phyloP scores from a whole-genome alignment of 2,113 vertebrate genomes.

The Elephantulus edwardii region DNA sequence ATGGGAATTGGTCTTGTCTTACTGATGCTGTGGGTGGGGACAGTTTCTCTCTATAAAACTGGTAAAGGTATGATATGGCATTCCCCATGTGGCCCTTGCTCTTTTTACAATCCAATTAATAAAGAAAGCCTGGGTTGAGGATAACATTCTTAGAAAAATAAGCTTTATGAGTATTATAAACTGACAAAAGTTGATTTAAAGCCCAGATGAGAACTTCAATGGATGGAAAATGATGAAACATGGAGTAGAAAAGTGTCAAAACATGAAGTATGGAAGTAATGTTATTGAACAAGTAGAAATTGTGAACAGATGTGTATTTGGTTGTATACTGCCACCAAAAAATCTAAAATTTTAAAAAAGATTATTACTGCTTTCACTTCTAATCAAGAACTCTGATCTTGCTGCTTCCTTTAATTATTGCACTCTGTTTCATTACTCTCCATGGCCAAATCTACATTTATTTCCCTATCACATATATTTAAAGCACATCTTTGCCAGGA shows the following conservation, averaged over 20 bases:
- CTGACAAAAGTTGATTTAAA: neutral
- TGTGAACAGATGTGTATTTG: neutral
- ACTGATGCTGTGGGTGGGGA: too few species aligned
- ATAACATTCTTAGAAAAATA: neutral
- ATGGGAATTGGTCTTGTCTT: too few species aligned
- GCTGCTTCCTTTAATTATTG: neutral
- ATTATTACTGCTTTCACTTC: neutral
- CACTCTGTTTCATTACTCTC: neutral
- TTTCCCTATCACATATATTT: neutral
- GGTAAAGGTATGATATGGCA: too few species aligned
- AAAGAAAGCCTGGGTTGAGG: too few species aligned
- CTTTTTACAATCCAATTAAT: too few species aligned
- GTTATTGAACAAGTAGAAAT: neutral
- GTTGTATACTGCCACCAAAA: neutral
- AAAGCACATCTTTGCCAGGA: neutral
- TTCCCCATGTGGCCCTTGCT: too few species aligned
- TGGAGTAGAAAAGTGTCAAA: neutral
- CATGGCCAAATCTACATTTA: neutral
- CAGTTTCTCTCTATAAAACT: too few species aligned
- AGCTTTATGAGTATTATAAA: neutral
- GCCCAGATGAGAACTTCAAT: neutral
- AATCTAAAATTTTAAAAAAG: neutral
- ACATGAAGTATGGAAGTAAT: neutral
- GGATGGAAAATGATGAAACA: neutral
- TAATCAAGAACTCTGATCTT: neutral